A percentile compares a stretch with the other conserved stretches of the same genome.
Evolutionary conservation across 2,113 vertebrate species (phyloP).

Genomic region (Labeo catla): DNA sequence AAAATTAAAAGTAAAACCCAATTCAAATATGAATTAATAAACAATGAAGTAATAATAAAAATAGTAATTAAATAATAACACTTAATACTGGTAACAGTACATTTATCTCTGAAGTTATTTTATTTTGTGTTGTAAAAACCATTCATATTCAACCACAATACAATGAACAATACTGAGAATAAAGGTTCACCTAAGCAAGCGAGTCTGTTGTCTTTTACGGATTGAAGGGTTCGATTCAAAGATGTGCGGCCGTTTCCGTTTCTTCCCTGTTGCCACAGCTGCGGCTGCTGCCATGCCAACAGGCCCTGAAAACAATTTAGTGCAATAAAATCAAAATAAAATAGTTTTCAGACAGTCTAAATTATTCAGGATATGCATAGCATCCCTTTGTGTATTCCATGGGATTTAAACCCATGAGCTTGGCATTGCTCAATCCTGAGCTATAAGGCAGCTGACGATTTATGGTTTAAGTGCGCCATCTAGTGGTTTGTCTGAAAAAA

Average conservation of each 20-base stretch:
- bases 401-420: neutral
- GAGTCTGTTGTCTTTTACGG: conserved; percentile 96
- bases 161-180: neutral
- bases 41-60: neutral
- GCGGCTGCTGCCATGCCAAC: conserved; percentile 98
- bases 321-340: neutral
- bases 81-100: neutral
- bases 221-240: conserved; percentile 99
- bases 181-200: conserved; percentile 88
- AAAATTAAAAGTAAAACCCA: neutral
- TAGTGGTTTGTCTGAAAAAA: neutral
- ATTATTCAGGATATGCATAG: neutral
- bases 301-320: conserved; percentile 80
- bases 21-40: neutral
- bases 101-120: neutral
- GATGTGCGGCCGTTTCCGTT: conserved; percentile 93
- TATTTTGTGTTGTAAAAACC: neutral
- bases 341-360: neutral
- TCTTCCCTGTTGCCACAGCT: conserved; percentile 96
- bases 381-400: neutral
- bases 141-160: neutral
- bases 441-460: neutral
- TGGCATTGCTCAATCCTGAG: neutral
- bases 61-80: too few species aligned
- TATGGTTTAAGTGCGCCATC: conserved; percentile 9